Evolutionary conservation across 1,140 invertebrate genomes (phyloP), one percentile per base, ranked within the genome.

Genomic region (Hirudo medicinalis): DNA sequence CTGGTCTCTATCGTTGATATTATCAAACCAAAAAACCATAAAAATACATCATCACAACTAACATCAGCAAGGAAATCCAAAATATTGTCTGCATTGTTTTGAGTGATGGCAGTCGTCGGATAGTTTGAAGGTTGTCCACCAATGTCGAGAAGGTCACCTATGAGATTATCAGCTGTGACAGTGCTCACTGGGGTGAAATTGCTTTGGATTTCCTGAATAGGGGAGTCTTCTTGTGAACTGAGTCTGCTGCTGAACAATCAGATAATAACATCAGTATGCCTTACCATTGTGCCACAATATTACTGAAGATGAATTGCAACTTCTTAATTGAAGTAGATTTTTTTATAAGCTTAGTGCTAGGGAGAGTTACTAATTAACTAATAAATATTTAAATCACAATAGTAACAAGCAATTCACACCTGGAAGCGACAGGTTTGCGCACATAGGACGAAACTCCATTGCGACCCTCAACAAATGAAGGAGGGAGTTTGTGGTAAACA

Each of bases 401-500:
- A 63, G 11, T 11, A 13, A 63, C 25, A 63, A 27, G 25, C 25
- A 63, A 27, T 63, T 20, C 19, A 20, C 3, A 32, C 29, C 29
- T 32, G 8, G 25, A 19, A 19, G 29, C 2, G 9, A 63, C 15
- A 13, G 43, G 15, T 49, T 17, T 49, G 43, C 43, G 43, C 11
- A 49, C 43, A 9, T 4, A 54, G 19, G 76, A 77, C 29, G 77
- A 67, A 25, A 70, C 72, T 5, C 75, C 76, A 27, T 72, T 72
- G 15, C 77, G 73, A 29, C 91, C 94, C 84, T 99, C 97, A 32
- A 99, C 94, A 82, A 99, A 99, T 0, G 96, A 92, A 36, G 90
- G 93, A 0, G 97, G 97, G 40, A 97, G 96, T 82, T 98, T 99
- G 79, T 99, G 97, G 80, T 99, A 99, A 5, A 99, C 96, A 36